A percentile compares a stretch with the other conserved stretches of the same genome.
These are phyloP conservation scores for Dynastes hyllus DNA, from an alignment of 2,888 invertebrate species.

Conservation along the genomic window DNA sequence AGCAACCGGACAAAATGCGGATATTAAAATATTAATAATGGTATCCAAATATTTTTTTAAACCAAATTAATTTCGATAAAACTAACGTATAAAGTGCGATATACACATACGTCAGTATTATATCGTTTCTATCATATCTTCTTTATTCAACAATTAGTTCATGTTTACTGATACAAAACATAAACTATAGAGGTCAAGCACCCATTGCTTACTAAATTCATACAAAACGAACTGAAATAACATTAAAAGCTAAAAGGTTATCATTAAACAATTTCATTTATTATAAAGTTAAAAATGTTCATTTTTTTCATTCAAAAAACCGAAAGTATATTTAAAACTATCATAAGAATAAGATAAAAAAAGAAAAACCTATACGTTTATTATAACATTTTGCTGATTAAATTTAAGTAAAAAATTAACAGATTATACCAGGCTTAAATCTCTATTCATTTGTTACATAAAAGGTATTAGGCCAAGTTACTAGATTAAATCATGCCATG, in stretches of 20 bases:
- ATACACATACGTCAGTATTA: background rate
- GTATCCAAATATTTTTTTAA: too few relatives aligned
- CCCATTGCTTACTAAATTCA: background rate
- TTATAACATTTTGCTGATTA: too few relatives aligned
- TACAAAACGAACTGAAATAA: conserved; percentile 1
- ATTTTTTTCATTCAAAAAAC: background rate
- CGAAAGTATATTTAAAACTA: too few relatives aligned
- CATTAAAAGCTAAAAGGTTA: conserved; percentile 29
- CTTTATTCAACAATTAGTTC: background rate
- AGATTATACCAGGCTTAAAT: too few relatives aligned
- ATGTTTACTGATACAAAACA: background rate
- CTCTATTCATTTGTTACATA: too few relatives aligned
- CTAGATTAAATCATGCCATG: conserved; percentile 17
- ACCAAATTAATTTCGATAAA: too few relatives aligned
- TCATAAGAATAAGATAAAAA: too few relatives aligned
- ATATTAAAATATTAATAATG: too few relatives aligned
- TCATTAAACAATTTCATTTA: conserved; percentile 10
- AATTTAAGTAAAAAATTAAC: too few relatives aligned
- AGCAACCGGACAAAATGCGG: too few relatives aligned
- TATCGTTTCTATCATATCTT: background rate
- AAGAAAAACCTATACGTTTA: too few relatives aligned
- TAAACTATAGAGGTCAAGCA: background rate
- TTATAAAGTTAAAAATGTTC: background rate
- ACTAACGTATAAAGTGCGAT: background rate
- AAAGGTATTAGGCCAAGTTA: background rate